These are phyloP conservation scores for Neosilurus hyrtlii DNA, from an alignment of 2,797 vertebrate genomes.

Conservation along the genomic window DNA sequence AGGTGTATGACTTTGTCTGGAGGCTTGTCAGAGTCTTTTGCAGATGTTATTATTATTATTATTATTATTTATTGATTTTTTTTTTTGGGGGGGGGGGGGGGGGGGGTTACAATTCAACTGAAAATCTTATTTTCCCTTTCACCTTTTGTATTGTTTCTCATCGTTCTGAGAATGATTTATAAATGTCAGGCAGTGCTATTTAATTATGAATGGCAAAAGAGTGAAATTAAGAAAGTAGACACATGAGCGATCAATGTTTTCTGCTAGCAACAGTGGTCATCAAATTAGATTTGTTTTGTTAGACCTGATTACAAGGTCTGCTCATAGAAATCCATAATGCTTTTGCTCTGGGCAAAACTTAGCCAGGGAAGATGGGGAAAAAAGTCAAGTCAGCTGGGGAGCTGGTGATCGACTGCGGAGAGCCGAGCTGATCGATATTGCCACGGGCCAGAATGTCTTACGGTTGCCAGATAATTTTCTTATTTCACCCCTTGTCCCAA, in stretches of 20 bases:
- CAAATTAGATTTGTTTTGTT: slow-evolving; percentile 76
- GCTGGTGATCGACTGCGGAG: slow-evolving; percentile 66
- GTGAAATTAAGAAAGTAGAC: slow-evolving; percentile 46
- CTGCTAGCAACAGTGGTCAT: slow-evolving; percentile 67
- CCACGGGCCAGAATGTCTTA: slow-evolving; percentile 69
- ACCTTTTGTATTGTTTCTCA: slow-evolving; percentile 30
- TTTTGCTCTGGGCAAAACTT: slow-evolving; percentile 65
- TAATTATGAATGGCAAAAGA: slow-evolving; percentile 57
- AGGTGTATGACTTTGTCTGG: slow-evolving; percentile 37
- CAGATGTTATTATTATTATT: slow-evolving; percentile 14
- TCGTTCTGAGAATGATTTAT: slow-evolving; percentile 44
- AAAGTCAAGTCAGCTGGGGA: slow-evolving; percentile 61
- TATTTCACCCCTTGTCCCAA: slow-evolving; percentile 58
- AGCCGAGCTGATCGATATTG: slow-evolving; percentile 66
- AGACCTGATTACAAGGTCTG: slow-evolving; percentile 71
- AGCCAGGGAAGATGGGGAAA: slow-evolving; percentile 51
- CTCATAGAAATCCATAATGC: slow-evolving; percentile 64
- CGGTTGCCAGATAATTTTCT: slow-evolving; percentile 67
- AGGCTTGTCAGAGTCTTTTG: slow-evolving; percentile 25
- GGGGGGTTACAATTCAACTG: slow-evolving; percentile 47
- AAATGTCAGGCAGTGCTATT: slow-evolving; percentile 51
- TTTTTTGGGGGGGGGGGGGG: no score
- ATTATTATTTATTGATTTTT: background rate
- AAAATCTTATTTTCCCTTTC: slow-evolving; percentile 61
- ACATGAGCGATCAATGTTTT: slow-evolving; percentile 67